These are phyloP conservation scores for Eulacestoma nigropectus DNA, from an alignment of 2,113 vertebrate genomes.

Conservation along the genomic window DNA sequence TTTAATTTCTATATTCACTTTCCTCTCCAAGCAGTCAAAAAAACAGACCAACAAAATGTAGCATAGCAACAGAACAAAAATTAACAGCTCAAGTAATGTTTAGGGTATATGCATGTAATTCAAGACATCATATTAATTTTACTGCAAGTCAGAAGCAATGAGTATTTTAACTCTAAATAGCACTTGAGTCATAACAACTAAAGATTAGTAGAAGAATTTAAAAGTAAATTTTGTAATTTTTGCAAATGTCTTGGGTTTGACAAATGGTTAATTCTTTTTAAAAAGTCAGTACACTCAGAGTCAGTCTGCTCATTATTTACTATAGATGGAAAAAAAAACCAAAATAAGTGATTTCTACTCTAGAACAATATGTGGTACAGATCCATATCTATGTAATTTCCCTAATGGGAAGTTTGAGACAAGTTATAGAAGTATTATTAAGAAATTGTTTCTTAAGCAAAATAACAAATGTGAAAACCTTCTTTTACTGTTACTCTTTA, in stretches of 20 bases:
- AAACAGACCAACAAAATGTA: not conserved
- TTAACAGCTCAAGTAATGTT: not conserved
- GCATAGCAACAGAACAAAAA: not conserved
- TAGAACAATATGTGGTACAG: not conserved
- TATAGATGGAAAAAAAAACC: not conserved
- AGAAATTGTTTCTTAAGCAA: not conserved
- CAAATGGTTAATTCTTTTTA: not conserved
- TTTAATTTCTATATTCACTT: not conserved
- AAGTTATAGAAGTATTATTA: not conserved
- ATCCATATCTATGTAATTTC: not conserved
- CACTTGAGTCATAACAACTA: not conserved
- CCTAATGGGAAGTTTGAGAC: not conserved
- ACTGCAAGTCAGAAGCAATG: not conserved
- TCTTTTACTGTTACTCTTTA: not conserved
- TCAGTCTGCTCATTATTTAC: not conserved
- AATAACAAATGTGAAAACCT: not conserved
- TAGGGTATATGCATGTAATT: not conserved
- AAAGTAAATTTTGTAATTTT: not conserved
- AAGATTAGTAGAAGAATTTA: not conserved
- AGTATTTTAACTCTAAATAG: not conserved
- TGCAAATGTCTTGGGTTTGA: not conserved
- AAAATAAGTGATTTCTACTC: not conserved
- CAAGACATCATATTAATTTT: not conserved
- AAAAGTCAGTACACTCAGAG: not conserved
- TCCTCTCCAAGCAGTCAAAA: not conserved